Conservation (phyloP, 2,797 vertebrate species). For the Argya squamiceps region DNA sequence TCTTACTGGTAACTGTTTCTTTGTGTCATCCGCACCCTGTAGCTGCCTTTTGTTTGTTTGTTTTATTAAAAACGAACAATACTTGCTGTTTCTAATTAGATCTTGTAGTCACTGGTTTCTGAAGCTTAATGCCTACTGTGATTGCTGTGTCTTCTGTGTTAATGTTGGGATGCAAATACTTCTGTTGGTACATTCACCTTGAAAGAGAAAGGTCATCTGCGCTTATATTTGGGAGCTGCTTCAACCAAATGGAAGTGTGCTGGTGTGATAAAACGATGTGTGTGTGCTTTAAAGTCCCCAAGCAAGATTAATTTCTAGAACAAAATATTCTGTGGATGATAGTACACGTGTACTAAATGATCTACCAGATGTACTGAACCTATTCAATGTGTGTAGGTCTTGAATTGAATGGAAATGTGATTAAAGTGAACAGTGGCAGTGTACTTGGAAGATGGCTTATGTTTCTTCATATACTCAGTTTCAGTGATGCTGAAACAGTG, state of each 20-base stretch:
- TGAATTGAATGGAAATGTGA: neutral
- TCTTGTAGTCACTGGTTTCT: neutral
- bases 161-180: neutral
- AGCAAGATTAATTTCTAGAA: neutral
- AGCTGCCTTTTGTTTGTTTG: neutral
- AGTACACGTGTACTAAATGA: neutral
- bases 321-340: neutral
- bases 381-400: neutral
- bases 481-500: neutral
- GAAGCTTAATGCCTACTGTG: neutral
- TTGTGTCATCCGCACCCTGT: fast-evolving
- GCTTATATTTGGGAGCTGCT: neutral
- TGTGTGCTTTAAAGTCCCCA: neutral
- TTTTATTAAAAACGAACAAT: neutral
- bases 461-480: neutral
- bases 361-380: neutral
- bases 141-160: neutral
- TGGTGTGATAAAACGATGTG: neutral
- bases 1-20: neutral
- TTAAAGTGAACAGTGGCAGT: neutral
- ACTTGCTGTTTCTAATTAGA: neutral
- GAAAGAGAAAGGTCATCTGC: neutral
- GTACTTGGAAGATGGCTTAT: neutral
- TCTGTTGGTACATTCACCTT: neutral
- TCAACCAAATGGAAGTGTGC: neutral